A percentile compares a stretch with the other conserved stretches of the same genome.
Evolutionary conservation across 2,888 invertebrate species (phyloP).

Genomic region (Sylvicola cinctus): DNA sequence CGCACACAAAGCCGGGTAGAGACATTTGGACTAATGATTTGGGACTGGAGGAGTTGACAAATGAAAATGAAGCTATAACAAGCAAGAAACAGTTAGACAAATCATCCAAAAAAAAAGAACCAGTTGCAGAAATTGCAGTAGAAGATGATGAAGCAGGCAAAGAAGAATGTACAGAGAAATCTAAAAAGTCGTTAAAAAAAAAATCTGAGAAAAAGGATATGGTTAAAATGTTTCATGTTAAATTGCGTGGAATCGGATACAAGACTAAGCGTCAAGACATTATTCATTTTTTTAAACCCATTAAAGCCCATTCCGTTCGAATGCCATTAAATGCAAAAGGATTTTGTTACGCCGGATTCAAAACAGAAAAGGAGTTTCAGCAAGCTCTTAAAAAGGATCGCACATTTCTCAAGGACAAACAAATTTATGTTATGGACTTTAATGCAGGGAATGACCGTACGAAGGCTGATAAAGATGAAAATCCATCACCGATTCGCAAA

Average conservation of each 20-base stretch:
- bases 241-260: conserved; percentile 58
- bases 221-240: conserved; percentile 35
- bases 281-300: conserved; percentile 64
- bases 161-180: conserved; percentile 26
- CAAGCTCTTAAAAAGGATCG: conserved; percentile 67
- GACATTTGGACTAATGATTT: conserved; percentile 34
- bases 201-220: conserved; percentile 21
- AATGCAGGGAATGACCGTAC: conserved; percentile 16
- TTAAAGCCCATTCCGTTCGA: conserved; percentile 58
- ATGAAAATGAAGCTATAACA: background rate
- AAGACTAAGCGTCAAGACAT: conserved; percentile 66
- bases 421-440: conserved; percentile 33
- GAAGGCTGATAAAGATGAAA: conserved; percentile 9
- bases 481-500: conserved; percentile 9
- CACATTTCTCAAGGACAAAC: conserved; percentile 31
- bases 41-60: conserved; percentile 11
- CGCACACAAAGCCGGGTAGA: conserved; percentile 42
- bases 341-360: conserved; percentile 81
- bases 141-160: conserved; percentile 16
- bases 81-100: background rate
- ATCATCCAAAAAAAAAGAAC: conserved; percentile 9
- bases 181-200: conserved; percentile 48
- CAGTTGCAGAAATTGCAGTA: conserved; percentile 17
- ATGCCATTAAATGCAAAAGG: conserved; percentile 58
- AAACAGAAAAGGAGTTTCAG: conserved; percentile 55